A percentile compares a stretch with the other conserved stretches of the same genome.
Evolutionary conservation across 2,113 vertebrate species (phyloP).

Genomic region (Brachypteracias leptosomus): DNA sequence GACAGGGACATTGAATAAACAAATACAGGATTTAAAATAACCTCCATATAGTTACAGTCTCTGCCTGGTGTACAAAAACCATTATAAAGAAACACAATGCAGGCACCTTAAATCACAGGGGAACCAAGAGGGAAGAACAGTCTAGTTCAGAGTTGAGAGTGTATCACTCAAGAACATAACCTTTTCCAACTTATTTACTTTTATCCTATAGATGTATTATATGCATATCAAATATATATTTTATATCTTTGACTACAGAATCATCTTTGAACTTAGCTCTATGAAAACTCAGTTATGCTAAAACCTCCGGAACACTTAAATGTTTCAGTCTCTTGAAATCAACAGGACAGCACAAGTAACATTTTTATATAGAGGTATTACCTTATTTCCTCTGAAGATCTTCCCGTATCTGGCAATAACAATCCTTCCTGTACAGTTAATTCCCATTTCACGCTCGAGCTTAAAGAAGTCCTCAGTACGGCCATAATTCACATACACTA

Average conservation of each 20-base stretch:
- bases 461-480: slow-evolving; percentile 89
- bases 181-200: too few relatives aligned
- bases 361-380: slow-evolving; percentile 29
- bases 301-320: neutral
- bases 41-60: neutral
- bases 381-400: slow-evolving; percentile 98
- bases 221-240: neutral
- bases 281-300: neutral
- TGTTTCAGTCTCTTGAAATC: neutral
- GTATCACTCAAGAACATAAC: neutral
- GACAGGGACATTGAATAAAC: neutral
- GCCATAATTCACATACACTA: slow-evolving; percentile 95
- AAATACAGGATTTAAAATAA: neutral
- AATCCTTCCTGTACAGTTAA: slow-evolving; percentile 89
- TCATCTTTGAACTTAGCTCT: neutral
- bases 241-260: neutral
- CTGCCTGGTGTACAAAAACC: neutral
- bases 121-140: neutral
- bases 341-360: neutral
- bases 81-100: neutral
- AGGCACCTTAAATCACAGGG: neutral
- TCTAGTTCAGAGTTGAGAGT: neutral
- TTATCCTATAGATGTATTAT: too few relatives aligned
- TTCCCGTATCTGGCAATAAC: slow-evolving; percentile 94
- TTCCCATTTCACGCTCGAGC: slow-evolving; percentile 81